Percentiles rank a stretch among this genome's conserved stretches.
phyloP scores from a whole-genome alignment of 64 coral and sea anemone genomes.

The Porites lutea region DNA sequence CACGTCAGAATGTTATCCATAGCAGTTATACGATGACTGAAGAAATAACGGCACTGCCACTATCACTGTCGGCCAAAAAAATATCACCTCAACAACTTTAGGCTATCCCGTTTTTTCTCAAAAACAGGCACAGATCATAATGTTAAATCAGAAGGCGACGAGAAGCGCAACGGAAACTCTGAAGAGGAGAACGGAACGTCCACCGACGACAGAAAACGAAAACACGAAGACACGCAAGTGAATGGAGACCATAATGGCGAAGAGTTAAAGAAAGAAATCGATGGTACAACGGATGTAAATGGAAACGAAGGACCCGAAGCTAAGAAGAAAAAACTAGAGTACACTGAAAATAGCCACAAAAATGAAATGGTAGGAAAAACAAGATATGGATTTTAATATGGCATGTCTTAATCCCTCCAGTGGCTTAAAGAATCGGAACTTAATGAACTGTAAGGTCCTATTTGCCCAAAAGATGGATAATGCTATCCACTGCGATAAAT shows the following conservation, averaged over 20 bases:
- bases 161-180: slow-evolving; percentile 38
- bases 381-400: too few relatives aligned
- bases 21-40: too few relatives aligned
- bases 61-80: too few relatives aligned
- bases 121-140: slow-evolving; percentile 27
- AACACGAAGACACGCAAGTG: slow-evolving; percentile 58
- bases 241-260: slow-evolving; percentile 65
- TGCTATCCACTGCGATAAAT: too few relatives aligned
- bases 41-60: too few relatives aligned
- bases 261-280: slow-evolving; percentile 57
- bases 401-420: too few relatives aligned
- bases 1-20: neutral
- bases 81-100: too few relatives aligned
- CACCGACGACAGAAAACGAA: slow-evolving; percentile 80
- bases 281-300: slow-evolving; percentile 87
- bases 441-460: too few relatives aligned
- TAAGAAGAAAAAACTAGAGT: slow-evolving; percentile 86
- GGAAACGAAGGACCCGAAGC: slow-evolving; percentile 89
- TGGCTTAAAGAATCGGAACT: too few relatives aligned
- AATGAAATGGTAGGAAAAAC: slow-evolving; percentile 52
- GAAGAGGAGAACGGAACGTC: slow-evolving; percentile 43
- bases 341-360: slow-evolving; percentile 72
- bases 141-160: slow-evolving; percentile 40
- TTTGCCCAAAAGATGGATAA: too few relatives aligned
- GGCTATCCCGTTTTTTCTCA: neutral